Evolutionary conservation across 2,888 invertebrate genomes (phyloP).

Genomic region (Cheilosia vernalis): DNA sequence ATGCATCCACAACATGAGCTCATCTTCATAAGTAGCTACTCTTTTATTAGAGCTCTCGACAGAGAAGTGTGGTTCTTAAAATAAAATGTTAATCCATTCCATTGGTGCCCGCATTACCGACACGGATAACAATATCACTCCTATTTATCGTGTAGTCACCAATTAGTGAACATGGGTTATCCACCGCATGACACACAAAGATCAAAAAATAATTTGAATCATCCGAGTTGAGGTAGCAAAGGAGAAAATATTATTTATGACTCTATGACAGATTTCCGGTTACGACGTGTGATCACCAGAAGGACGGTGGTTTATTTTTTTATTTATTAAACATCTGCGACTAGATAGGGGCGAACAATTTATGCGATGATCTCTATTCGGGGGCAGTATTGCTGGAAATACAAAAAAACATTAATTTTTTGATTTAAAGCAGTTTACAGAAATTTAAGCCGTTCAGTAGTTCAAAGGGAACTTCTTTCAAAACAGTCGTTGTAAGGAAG

Average conservation of each 20-base stretch:
- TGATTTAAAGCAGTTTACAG: slow-evolving; percentile 13
- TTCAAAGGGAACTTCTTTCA: too few species aligned
- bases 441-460: neutral
- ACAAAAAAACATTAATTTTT: neutral
- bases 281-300: slow-evolving; percentile 31
- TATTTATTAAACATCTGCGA: slow-evolving; percentile 30
- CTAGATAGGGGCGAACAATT: slow-evolving; percentile 44
- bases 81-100: slow-evolving; percentile 64
- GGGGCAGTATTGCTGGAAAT: neutral
- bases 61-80: slow-evolving; percentile 56
- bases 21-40: slow-evolving; percentile 24
- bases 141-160: slow-evolving; percentile 53
- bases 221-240: slow-evolving; percentile 56
- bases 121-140: slow-evolving; percentile 50
- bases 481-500: too few species aligned
- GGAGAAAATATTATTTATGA: slow-evolving; percentile 69
- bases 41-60: slow-evolving; percentile 38
- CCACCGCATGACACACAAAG: slow-evolving; percentile 40
- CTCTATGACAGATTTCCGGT: slow-evolving; percentile 65
- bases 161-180: slow-evolving; percentile 69
- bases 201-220: slow-evolving; percentile 55
- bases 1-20: slow-evolving; percentile 40
- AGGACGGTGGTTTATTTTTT: slow-evolving; percentile 9
- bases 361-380: slow-evolving; percentile 29
- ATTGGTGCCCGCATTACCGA: slow-evolving; percentile 64